Base-by-base conservation (phyloP, 2,113 vertebrate genomes). In the Craseonycteris thonglongyai region DNA sequence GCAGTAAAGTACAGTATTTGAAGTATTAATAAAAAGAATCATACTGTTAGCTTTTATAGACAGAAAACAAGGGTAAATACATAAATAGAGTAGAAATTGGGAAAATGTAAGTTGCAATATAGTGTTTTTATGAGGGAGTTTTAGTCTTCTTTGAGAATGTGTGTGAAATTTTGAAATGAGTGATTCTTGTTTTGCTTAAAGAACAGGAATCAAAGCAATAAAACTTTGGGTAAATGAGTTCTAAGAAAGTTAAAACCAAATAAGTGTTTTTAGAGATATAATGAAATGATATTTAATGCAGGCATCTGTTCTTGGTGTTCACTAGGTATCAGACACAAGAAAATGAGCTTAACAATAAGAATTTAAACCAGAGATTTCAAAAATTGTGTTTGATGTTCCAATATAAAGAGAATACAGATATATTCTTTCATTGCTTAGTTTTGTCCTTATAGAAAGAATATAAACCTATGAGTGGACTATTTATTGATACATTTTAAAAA, bases 151-250 rank as follows among this genome's bases (percentile, higher is more conserved):
- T 15, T 30, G 30, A 94, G 30, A 87, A 56, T 78, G 26, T 80
- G 42, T 84, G 9, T 95, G 74, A 83, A 69, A 92, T 65, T 95
- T 80, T 75, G 58, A 93, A 94, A 65, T 72, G 51, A 65, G 72
- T 78, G 35, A 84, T 6, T 91, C 5, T 72, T 59, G 21, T 96
- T 85, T 80, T 93, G 58, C 65, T 59, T 85, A 33, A 42, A 91
- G 72, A 87, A 58, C 7, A 94, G 28, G 38, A 93, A 71, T 66
- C 61, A 91, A 91, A 96, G 56, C 22, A 85, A 47, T 93, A 28
- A 59, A 85, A 69, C 21, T 63, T 81, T 51, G 35, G 49, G 22
- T 61, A 79, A 92, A 80, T 56, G 13, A 33, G 4, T 86, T 59
- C 24, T 85, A 42, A 56, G 35, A 71, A 86, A 66, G 22, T 69